These are phyloP conservation scores for Hylia prasina DNA, from an alignment of 2,113 vertebrate genomes.

Conservation along the genomic window DNA sequence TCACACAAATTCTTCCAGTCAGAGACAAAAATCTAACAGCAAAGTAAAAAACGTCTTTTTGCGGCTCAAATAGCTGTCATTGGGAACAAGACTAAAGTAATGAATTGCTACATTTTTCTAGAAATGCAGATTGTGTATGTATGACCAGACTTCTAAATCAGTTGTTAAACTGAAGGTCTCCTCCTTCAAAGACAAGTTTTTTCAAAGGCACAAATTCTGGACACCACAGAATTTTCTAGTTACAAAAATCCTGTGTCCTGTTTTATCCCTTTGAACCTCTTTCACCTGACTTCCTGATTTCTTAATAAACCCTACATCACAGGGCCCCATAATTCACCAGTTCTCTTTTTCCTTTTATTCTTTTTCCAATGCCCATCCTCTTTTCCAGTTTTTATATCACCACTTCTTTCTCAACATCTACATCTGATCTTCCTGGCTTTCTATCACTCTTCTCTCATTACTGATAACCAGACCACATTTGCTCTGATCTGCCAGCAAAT, in stretches of 20 bases:
- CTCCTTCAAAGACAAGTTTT: not conserved
- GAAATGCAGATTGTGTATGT: not conserved
- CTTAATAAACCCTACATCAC: not conserved
- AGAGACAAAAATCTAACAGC: not conserved
- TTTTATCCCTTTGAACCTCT: not conserved
- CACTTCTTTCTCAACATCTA: not conserved
- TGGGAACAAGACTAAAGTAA: not conserved
- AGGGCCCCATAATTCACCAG: not conserved
- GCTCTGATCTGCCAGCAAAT: not conserved
- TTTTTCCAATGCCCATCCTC: not conserved
- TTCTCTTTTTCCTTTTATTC: not conserved
- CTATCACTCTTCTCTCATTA: not conserved
- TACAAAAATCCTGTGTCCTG: not conserved
- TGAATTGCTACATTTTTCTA: not conserved
- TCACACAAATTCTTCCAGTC: not conserved
- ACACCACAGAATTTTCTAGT: not conserved
- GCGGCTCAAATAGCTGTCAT: not conserved
- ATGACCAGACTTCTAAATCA: not conserved
- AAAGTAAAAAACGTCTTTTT: not conserved
- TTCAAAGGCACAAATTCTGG: not conserved
- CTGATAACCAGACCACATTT: not conserved
- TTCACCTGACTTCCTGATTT: not conserved
- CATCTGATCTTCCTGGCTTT: not conserved
- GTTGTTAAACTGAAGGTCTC: not conserved
- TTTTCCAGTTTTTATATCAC: not conserved